These are phyloP conservation scores for Euplagia quadripunctaria DNA, from an alignment of 2,888 invertebrate species.

Conservation along the genomic window DNA sequence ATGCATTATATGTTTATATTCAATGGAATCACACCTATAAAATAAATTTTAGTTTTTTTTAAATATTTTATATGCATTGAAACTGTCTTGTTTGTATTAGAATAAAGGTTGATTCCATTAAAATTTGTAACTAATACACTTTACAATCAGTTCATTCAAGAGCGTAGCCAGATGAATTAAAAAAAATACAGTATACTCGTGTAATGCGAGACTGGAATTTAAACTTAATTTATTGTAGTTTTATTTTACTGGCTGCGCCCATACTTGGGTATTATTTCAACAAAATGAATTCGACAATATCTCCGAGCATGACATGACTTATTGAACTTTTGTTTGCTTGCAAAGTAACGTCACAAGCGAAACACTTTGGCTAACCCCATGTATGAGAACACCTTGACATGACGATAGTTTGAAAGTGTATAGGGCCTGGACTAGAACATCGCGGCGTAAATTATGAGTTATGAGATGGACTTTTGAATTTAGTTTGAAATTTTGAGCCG, in stretches of 20 bases:
- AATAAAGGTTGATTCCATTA: slow-evolving; percentile 49
- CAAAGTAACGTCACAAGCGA: slow-evolving; percentile 43
- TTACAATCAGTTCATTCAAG: slow-evolving; percentile 37
- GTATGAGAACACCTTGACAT: slow-evolving; percentile 7
- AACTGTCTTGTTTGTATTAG: neutral
- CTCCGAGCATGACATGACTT: slow-evolving; percentile 46
- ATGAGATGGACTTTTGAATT: slow-evolving; percentile 22
- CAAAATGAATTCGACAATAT: slow-evolving; percentile 38
- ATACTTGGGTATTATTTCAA: slow-evolving; percentile 15
- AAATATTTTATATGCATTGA: neutral
- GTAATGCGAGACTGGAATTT: neutral
- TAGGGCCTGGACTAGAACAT: slow-evolving; percentile 26
- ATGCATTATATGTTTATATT: slow-evolving; percentile 49
- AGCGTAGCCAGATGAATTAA: slow-evolving; percentile 31
- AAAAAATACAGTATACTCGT: too few species aligned
- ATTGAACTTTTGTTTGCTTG: slow-evolving; percentile 28
- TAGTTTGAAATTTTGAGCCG: slow-evolving; percentile 20
- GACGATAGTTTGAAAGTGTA: slow-evolving; percentile 43
- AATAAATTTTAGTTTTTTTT: neutral
- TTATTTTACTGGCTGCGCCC: slow-evolving; percentile 19
- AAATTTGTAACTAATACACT: slow-evolving; percentile 59
- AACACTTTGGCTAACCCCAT: slow-evolving; percentile 20
- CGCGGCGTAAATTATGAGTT: slow-evolving; percentile 20
- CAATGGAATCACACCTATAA: slow-evolving; percentile 55
- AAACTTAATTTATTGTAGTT: neutral